phyloP scores from a whole-genome alignment of 23 tunicate species.

The Halocynthia aurantium region DNA sequence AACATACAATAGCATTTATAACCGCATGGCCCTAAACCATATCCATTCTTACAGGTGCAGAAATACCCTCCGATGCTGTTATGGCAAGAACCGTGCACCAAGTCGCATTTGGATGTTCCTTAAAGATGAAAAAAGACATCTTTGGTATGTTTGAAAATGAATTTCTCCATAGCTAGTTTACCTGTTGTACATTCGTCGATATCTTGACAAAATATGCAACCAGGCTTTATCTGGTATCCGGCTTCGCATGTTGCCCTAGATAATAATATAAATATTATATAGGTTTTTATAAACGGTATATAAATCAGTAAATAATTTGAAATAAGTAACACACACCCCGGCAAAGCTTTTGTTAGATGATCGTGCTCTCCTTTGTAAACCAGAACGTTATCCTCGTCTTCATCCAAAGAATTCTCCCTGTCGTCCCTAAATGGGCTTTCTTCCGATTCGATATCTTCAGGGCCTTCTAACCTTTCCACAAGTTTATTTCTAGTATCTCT shows the following conservation, averaged over 20 bases:
- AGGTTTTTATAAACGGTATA: too few relatives aligned
- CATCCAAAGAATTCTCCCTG: too few relatives aligned
- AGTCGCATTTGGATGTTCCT: conserved; percentile 12
- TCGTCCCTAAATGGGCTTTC: too few relatives aligned
- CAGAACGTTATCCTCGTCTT: too few relatives aligned
- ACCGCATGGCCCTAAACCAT: conserved; percentile 19
- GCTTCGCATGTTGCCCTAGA: conserved; percentile 15
- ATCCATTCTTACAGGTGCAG: conserved; percentile 13
- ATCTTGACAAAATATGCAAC: conserved; percentile 16
- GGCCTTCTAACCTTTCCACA: too few relatives aligned
- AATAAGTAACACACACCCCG: too few relatives aligned
- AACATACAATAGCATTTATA: conserved; percentile 22
- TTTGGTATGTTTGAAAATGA: background rate
- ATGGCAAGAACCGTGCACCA: conserved; percentile 6
- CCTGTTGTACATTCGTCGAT: conserved; percentile 27
- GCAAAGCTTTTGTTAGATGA: too few relatives aligned
- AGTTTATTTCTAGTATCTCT: too few relatives aligned
- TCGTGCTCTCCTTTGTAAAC: too few relatives aligned
- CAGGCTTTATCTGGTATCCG: background rate
- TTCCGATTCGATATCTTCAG: too few relatives aligned
- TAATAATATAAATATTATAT: background rate
- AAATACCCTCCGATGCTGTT: conserved; percentile 23
- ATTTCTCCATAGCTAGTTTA: background rate
- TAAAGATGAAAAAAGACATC: background rate
- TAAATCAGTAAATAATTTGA: too few relatives aligned